Conservation (phyloP, 2,113 vertebrate genomes). For the Phalacrocorax carbo region DNA sequence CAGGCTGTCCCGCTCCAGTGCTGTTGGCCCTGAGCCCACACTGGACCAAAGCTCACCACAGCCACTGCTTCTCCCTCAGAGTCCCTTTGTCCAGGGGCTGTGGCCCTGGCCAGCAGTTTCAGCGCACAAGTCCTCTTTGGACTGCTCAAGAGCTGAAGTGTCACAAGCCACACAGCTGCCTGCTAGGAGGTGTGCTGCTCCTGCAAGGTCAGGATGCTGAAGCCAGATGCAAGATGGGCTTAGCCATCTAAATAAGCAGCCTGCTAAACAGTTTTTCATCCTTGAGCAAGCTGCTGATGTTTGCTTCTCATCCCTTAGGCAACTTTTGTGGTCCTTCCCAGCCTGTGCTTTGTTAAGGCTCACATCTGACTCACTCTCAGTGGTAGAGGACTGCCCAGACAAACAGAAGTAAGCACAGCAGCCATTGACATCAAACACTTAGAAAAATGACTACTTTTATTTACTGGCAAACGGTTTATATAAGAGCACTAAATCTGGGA, state of each 20-base stretch:
- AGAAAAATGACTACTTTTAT: not conserved
- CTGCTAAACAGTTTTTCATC: not conserved
- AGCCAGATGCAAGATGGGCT: not conserved
- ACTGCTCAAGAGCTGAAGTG: not conserved
- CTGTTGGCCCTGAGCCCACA: not conserved
- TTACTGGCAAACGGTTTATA: not conserved
- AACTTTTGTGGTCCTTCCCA: not conserved
- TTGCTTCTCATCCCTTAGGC: not conserved
- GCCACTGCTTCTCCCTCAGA: not conserved
- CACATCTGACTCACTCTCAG: accelerated
- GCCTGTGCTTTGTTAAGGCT: not conserved
- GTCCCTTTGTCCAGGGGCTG: not conserved
- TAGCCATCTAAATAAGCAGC: not conserved
- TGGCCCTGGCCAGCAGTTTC: not conserved
- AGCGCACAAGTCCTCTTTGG: not conserved
- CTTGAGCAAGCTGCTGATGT: not conserved
- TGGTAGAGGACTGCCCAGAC: not conserved
- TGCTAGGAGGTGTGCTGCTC: not conserved
- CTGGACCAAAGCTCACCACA: not conserved
- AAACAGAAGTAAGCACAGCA: not conserved
- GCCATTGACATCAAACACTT: not conserved
- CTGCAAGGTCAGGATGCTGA: not conserved
- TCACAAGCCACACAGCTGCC: not conserved
- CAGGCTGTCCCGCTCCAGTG: accelerated
- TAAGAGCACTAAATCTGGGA: not conserved